A percentile compares a stretch with the other conserved stretches of the same genome.
Conservation (phyloP, 2,113 vertebrate species). For the Pollachius pollachius region DNA sequence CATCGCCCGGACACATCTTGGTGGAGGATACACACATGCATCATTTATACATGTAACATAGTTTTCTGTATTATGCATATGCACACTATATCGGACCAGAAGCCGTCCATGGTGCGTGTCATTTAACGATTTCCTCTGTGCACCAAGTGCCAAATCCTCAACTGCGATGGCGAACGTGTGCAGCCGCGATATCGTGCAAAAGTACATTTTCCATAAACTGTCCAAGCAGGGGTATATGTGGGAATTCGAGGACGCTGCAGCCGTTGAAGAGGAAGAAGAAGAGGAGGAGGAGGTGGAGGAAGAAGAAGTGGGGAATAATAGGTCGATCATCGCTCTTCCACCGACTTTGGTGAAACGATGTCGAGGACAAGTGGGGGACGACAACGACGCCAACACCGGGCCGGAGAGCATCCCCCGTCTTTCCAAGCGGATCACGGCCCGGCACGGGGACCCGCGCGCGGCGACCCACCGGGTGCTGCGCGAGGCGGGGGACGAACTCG, state of each 20-base stretch:
- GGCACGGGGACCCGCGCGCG: slow-evolving; percentile 53
- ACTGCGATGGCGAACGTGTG: slow-evolving; percentile 70
- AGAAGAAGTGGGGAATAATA: slow-evolving; percentile 53
- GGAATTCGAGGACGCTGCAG: slow-evolving; percentile 36
- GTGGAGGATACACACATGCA: not conserved
- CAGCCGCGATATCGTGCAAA: slow-evolving; percentile 72
- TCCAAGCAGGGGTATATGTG: slow-evolving; percentile 68
- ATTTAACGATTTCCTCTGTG: slow-evolving; percentile 31
- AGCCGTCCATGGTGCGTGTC: slow-evolving; percentile 40
- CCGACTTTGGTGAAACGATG: slow-evolving; percentile 65
- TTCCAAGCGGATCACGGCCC: slow-evolving; percentile 30
- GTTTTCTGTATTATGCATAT: slow-evolving; percentile 31
- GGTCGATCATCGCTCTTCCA: slow-evolving; percentile 49
- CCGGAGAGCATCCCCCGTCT: slow-evolving; percentile 37
- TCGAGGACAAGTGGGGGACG: slow-evolving; percentile 43
- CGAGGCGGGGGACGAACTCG: slow-evolving; percentile 90
- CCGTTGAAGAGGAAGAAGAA: too few relatives aligned
- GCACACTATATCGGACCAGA: slow-evolving; percentile 14
- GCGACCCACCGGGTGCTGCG: slow-evolving; percentile 84
- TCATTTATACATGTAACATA: slow-evolving; percentile 12
- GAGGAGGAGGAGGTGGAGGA: slow-evolving; percentile 27
- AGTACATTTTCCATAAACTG: slow-evolving; percentile 77
- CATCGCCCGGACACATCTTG: not conserved
- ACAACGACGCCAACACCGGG: slow-evolving; percentile 7
- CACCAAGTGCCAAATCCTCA: slow-evolving; percentile 49